phyloP scores from a whole-genome alignment of 2,888 invertebrate species.

The Xylota segnis region DNA sequence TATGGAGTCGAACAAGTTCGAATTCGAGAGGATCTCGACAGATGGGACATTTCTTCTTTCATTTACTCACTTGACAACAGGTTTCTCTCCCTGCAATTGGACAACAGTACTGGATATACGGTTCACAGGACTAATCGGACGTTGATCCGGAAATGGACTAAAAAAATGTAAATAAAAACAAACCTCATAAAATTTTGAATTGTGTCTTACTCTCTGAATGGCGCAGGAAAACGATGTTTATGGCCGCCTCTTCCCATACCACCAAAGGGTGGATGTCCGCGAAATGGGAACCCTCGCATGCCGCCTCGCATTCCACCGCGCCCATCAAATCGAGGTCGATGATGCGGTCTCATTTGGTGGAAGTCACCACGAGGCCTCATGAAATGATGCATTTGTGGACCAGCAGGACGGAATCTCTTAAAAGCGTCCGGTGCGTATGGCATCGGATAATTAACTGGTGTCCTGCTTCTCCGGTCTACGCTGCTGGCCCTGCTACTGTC shows the following conservation, averaged over 20 bases:
- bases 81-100: constrained; percentile 37
- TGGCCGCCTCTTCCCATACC: constrained; percentile 29
- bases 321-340: constrained; percentile 55
- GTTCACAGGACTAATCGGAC: constrained; percentile 32
- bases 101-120: constrained; percentile 22
- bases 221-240: constrained; percentile 62
- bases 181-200: background rate
- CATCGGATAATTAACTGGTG: constrained; percentile 27
- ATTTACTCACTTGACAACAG: constrained; percentile 39
- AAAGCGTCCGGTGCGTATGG: constrained; percentile 69
- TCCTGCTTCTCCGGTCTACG: constrained; percentile 15
- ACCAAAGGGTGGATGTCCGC: constrained; percentile 47
- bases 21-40: too few relatives aligned
- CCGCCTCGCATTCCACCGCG: constrained; percentile 74
- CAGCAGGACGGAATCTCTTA: constrained; percentile 75
- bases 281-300: constrained; percentile 64
- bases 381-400: constrained; percentile 78
- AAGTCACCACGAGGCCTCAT: constrained; percentile 79
- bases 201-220: constrained; percentile 56
- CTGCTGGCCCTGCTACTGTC: constrained; percentile 39
- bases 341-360: constrained; percentile 75
- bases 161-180: constrained; percentile 13
- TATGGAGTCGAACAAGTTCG: too few relatives aligned
- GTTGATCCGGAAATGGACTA: constrained; percentile 44
- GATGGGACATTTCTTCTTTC: background rate